phyloP scores from a whole-genome alignment of 2,113 vertebrate genomes.

The Hemichromis elongatus region DNA sequence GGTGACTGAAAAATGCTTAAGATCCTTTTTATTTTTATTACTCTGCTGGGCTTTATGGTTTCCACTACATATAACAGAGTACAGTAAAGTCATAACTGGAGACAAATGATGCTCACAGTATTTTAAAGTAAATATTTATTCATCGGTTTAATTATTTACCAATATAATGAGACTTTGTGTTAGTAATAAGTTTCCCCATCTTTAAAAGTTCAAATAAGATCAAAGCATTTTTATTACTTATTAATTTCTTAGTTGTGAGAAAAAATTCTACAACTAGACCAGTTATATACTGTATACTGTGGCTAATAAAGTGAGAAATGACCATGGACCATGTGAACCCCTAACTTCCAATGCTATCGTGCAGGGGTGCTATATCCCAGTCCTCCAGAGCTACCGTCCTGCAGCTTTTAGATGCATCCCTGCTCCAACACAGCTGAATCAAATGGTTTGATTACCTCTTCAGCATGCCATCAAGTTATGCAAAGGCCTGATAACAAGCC shows the following conservation, averaged over 20 bases:
- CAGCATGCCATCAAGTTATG: no score
- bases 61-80: neutral
- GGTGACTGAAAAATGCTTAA: neutral
- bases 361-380: no score
- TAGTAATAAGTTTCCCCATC: neutral
- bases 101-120: neutral
- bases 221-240: neutral
- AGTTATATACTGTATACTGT: neutral
- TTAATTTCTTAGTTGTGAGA: neutral
- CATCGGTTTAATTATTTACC: neutral
- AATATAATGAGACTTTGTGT: neutral
- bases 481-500: no score
- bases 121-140: neutral
- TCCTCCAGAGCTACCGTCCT: no score
- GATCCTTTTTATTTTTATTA: neutral
- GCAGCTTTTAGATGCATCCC: no score
- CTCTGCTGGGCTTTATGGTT: neutral
- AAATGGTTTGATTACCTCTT: no score
- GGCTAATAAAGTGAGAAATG: neutral
- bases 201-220: neutral
- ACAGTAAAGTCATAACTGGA: neutral
- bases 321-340: neutral
- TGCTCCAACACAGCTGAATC: no score
- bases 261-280: neutral
- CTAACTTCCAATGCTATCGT: no score